Conservation (phyloP, 2,888 invertebrate genomes). For the Chaitophorus viminalis region DNA sequence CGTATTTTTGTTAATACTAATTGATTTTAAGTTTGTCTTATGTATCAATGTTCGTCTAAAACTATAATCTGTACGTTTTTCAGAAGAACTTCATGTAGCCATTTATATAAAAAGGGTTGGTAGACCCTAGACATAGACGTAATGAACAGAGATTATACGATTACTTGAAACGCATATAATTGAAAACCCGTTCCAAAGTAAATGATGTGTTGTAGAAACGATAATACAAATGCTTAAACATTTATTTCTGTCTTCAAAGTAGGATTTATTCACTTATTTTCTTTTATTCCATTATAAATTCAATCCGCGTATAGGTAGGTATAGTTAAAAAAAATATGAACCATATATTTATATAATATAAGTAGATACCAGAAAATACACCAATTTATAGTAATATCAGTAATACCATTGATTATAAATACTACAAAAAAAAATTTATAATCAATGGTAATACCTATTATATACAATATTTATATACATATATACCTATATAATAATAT, state of each 20-base stretch:
- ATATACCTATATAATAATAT: too few species aligned
- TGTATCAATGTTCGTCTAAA: background rate
- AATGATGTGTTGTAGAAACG: constrained; percentile 31
- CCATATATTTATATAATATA: too few species aligned
- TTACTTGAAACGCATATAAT: constrained; percentile 40
- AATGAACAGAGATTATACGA: constrained; percentile 47
- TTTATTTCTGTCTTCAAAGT: constrained; percentile 37
- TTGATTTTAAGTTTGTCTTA: constrained; percentile 34
- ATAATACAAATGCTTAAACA: constrained; percentile 44
- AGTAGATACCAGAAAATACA: too few species aligned
- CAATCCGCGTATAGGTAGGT: background rate
- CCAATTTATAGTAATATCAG: too few species aligned
- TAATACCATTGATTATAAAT: too few species aligned
- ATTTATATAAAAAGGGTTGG: constrained; percentile 26
- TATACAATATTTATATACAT: too few species aligned
- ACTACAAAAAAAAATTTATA: too few species aligned
- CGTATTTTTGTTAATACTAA: background rate
- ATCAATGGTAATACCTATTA: too few species aligned
- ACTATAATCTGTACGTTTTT: background rate
- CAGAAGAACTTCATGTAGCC: background rate
- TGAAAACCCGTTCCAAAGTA: constrained; percentile 44
- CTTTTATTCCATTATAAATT: background rate
- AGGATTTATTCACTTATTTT: background rate
- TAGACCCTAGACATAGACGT: constrained; percentile 23
- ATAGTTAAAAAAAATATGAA: background rate